phyloP scores from a whole-genome alignment of 2,113 vertebrate species.

The Maccullochella peelii region DNA sequence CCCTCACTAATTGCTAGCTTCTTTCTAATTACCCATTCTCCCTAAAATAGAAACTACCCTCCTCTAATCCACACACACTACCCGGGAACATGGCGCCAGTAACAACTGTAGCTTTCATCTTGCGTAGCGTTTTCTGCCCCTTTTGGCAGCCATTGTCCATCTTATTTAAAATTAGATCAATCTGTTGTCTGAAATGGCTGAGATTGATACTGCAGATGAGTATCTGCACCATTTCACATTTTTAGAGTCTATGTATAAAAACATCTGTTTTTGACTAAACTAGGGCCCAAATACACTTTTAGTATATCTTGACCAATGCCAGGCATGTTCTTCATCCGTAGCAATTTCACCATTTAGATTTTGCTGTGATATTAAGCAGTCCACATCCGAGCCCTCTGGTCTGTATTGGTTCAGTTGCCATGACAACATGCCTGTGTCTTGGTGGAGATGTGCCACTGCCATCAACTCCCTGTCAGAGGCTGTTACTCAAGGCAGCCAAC shows the following conservation, averaged over 20 bases:
- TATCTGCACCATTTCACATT: background rate
- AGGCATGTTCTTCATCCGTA: background rate
- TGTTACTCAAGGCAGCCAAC: constrained; percentile 25
- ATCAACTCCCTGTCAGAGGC: constrained; percentile 39
- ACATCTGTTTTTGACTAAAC: background rate
- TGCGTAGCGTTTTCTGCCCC: background rate
- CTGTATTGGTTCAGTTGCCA: constrained; percentile 32
- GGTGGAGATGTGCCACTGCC: constrained; percentile 24
- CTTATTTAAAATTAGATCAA: background rate
- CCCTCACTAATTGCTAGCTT: background rate
- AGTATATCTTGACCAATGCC: background rate
- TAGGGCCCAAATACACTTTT: background rate
- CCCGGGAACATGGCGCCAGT: background rate
- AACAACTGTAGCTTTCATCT: background rate
- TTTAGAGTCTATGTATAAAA: background rate
- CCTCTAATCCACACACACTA: background rate
- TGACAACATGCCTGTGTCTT: constrained; percentile 22
- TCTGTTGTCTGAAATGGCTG: background rate
- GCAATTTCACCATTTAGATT: constrained; percentile 2
- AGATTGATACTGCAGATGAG: background rate
- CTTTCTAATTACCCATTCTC: background rate
- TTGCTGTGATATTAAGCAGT: constrained; percentile 1
- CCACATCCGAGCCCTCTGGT: constrained; percentile 1
- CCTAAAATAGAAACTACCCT: background rate
- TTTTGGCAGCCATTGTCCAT: background rate